phyloP scores from a whole-genome alignment of 2,888 invertebrate species.

The Drosophila recens region DNA sequence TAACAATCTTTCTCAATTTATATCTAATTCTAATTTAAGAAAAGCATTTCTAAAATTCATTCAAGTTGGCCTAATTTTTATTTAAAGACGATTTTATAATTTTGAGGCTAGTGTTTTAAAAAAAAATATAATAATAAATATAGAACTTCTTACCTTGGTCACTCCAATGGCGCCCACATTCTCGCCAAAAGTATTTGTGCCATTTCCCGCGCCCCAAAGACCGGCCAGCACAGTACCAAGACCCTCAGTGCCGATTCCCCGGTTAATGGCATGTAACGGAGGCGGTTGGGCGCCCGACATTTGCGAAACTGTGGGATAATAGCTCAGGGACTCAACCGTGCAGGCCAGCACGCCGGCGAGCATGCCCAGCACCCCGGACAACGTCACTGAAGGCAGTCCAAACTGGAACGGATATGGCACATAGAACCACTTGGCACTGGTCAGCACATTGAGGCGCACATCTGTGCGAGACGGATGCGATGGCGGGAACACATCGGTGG shows the following conservation, averaged over 20 bases:
- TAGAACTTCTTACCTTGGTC: constrained; percentile 88
- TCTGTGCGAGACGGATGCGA: constrained; percentile 91
- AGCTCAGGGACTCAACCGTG: constrained; percentile 93
- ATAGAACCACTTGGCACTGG: constrained; percentile 92
- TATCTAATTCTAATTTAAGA: no score
- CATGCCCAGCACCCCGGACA: constrained; percentile 90
- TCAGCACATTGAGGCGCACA: constrained; percentile 89
- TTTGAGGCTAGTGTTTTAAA: no score
- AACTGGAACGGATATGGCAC: constrained; percentile 94
- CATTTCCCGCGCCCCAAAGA: constrained; percentile 93
- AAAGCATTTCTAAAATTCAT: no score
- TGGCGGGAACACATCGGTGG: constrained; percentile 87
- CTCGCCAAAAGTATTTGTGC: constrained; percentile 95
- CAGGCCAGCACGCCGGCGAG: constrained; percentile 92
- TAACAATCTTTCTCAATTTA: no score
- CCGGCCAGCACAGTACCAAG: constrained; percentile 94
- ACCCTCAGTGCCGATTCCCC: constrained; percentile 94
- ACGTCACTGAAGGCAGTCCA: constrained; percentile 90
- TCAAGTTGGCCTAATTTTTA: no score
- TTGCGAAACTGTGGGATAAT: constrained; percentile 95
- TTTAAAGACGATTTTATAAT: no score
- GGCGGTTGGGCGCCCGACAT: constrained; percentile 94
- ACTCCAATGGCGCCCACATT: constrained; percentile 96
- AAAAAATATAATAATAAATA: no score
- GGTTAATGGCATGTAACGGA: constrained; percentile 94